Evolutionary conservation across 2,113 vertebrate species (phyloP).

Genomic region (Dromiciops gliroides): DNA sequence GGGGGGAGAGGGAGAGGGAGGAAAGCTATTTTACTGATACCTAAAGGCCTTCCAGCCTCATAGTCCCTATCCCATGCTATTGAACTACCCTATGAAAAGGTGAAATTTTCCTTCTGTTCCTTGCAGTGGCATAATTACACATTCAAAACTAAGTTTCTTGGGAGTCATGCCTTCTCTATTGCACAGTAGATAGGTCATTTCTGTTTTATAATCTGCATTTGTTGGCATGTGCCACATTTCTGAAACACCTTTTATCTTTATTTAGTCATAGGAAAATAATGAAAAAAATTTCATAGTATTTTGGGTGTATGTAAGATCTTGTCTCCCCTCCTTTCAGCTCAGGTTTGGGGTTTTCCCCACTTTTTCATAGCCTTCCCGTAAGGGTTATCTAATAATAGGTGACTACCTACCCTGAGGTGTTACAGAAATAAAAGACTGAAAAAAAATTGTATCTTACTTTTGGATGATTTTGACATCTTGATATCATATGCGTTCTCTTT

Average conservation of each 20-base stretch:
- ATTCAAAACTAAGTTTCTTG: neutral
- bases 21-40: slow-evolving; percentile 44
- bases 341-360: neutral
- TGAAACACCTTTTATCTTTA: slow-evolving; percentile 12
- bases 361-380: neutral
- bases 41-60: neutral
- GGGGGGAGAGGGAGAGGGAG: neutral
- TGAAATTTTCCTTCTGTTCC: neutral
- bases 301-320: no score
- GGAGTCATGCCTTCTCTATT: neutral
- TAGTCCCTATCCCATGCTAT: neutral
- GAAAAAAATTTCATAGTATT: neutral
- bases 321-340: neutral
- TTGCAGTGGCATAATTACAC: neutral
- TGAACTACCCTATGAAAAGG: neutral
- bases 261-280: slow-evolving; percentile 18
- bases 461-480: neutral
- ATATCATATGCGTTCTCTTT: neutral
- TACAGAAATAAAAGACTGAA: neutral
- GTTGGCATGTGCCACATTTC: neutral
- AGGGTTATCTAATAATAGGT: neutral
- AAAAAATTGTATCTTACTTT: neutral
- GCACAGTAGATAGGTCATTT: neutral
- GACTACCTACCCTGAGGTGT: neutral
- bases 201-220: neutral